A percentile compares a stretch with the other conserved stretches of the same genome.
Evolutionary conservation across 2,797 vertebrate genomes (phyloP).

Genomic region (Muraenolepis orangiensis): DNA sequence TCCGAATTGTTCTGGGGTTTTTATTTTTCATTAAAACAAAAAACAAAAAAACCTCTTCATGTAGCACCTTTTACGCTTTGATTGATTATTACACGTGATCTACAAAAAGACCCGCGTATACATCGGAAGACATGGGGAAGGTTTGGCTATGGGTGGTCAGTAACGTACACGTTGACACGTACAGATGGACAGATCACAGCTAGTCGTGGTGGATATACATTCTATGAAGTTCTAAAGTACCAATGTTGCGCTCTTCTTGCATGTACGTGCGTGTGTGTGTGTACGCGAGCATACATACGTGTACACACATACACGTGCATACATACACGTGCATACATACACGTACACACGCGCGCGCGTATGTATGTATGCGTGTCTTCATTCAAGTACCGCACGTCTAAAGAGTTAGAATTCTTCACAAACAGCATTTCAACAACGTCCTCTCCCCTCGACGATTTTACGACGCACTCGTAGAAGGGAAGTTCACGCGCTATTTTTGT

Average conservation of each 20-base stretch:
- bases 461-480: too few relatives aligned
- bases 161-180: conserved; percentile 66
- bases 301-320: too few relatives aligned
- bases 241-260: conserved; percentile 26
- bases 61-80: conserved; percentile 72
- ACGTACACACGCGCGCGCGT: too few relatives aligned
- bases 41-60: too few relatives aligned
- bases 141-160: conserved; percentile 67
- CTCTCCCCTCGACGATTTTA: too few relatives aligned
- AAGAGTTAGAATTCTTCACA: conserved; percentile 37
- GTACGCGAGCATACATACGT: too few relatives aligned
- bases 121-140: conserved; percentile 46
- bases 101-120: conserved; percentile 71
- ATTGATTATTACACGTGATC: conserved; percentile 71
- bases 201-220: conserved; percentile 50
- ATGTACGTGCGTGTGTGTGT: conserved; percentile 12
- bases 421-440: conserved; percentile 40
- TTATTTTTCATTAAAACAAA: too few relatives aligned
- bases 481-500: conserved; percentile 49
- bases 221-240: conserved; percentile 59
- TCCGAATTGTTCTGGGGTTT: conserved; percentile 57
- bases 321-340: too few relatives aligned
- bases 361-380: too few relatives aligned
- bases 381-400: conserved; percentile 51
- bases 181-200: too few relatives aligned